Conservation (phyloP, 2,888 invertebrate species). For the Dicranocentrus wangi region DNA sequence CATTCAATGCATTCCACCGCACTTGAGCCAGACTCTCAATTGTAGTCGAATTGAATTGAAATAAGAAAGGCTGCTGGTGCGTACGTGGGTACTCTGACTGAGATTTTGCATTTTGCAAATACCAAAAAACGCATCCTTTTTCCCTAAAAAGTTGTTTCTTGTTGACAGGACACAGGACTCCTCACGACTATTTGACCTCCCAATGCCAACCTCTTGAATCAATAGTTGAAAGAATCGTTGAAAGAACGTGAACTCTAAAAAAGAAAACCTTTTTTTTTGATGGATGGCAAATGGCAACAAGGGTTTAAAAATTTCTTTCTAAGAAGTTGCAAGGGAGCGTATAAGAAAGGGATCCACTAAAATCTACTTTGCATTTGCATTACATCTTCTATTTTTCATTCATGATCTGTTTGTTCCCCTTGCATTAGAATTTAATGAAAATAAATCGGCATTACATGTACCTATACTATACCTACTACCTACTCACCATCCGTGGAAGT, state of each 20-base stretch:
- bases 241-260: not conserved
- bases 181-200: conserved; percentile 62
- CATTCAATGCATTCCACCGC: not conserved
- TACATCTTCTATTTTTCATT: not conserved
- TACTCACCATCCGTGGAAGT: not conserved
- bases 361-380: too few relatives aligned
- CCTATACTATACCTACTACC: too few relatives aligned
- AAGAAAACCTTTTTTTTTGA: conserved; percentile 36
- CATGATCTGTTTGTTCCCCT: conserved; percentile 27
- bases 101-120: conserved; percentile 29
- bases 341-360: conserved; percentile 10
- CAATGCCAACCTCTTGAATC: conserved; percentile 15
- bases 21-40: not conserved
- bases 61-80: not conserved
- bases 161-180: conserved; percentile 59
- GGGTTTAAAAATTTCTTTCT: conserved; percentile 13
- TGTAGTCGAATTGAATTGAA: not conserved
- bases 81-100: not conserved
- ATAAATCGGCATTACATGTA: conserved; percentile 28
- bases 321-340: too few relatives aligned
- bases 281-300: conserved; percentile 1
- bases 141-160: conserved; percentile 27
- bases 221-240: not conserved
- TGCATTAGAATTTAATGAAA: conserved; percentile 8
- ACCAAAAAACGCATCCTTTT: conserved; percentile 23